Percentiles rank a stretch among this genome's conserved stretches.
Conservation (phyloP, 2,888 invertebrate species). For the Phytoseiulus persimilis region DNA sequence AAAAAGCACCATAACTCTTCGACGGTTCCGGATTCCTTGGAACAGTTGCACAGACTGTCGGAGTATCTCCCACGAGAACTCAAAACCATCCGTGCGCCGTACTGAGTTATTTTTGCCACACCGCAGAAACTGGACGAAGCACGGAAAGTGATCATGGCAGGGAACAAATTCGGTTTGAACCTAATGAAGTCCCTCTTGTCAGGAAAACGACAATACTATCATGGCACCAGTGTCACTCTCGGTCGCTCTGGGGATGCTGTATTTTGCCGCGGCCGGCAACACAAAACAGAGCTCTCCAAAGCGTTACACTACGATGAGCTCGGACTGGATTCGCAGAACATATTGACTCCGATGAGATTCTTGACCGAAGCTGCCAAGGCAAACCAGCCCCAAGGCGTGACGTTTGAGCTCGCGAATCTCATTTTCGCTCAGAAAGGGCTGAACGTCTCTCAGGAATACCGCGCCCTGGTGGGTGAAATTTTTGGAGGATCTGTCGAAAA, state of each 20-base stretch:
- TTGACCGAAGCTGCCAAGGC: constrained; percentile 8
- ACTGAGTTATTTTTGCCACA: too few species aligned
- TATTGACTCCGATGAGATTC: background rate
- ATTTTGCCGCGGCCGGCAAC: constrained; percentile 16
- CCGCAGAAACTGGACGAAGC: background rate
- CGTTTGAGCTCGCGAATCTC: constrained; percentile 14
- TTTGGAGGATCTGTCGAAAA: background rate
- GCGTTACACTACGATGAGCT: constrained; percentile 1
- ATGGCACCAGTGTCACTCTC: constrained; percentile 14
- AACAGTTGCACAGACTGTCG: too few species aligned
- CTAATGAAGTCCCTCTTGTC: constrained; percentile 18
- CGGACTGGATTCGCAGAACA: background rate
- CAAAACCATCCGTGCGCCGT: too few species aligned
- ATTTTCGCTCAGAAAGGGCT: constrained; percentile 10
- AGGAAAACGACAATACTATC: constrained; percentile 13
- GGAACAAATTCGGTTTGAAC: constrained; percentile 24
- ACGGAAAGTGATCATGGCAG: constrained; percentile 14
- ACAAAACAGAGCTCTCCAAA: constrained; percentile 9
- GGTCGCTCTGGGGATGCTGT: constrained; percentile 18
- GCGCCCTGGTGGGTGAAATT: background rate
- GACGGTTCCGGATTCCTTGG: too few species aligned
- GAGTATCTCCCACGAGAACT: too few species aligned
- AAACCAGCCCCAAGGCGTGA: background rate
- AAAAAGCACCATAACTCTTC: too few species aligned
- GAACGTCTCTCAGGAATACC: background rate